Base-by-base conservation (phyloP, 2,888 invertebrate species). In the Reticulitermes lucifugus region DNA sequence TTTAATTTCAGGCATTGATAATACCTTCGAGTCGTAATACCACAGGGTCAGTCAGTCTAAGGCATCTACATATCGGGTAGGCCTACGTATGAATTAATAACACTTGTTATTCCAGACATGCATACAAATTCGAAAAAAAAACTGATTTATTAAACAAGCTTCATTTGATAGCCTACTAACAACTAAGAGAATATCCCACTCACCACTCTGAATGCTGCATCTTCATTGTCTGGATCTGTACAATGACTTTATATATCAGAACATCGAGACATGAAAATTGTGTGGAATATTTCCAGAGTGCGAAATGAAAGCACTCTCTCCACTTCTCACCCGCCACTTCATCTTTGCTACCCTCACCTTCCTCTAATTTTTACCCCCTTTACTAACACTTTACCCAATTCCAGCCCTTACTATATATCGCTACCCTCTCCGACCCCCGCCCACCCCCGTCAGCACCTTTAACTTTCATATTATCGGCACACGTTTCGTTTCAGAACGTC, bases 401-500 rank as follows among this genome's bases (percentile, higher is more conserved):
- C 81, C 70, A 51, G 79, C 46, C 46, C 43, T 65, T 25, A 22
- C 65, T 65, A 81, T 81, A 81, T 81, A 59, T 60, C 9, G 2
- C n/a, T 2, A 12, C 70, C 22, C n/a, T 25, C 70, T 60, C 60
- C 60, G 25, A 18, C 59, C 46, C 79, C 70, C 25, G 43, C 41
- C n/a, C 25, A 46, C 22, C 70, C 70, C 65, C 46, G 65, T 35
- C 81, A 21, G 65, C 81, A 81, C 81, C 81, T 81, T 81, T 77
- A 77, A 81, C 60, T 81, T 81, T 81, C 81, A 65, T 60, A 81
- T 43, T 81, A 81, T 81, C 81, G 81, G 81, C 81, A 81, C 81
- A 81, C 81, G 70, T 81, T 81, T 81, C 81, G 83, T 75, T 83
- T 83, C 43, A 46, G 79, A 29, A 75, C 81, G 86, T 84, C 84